Evolutionary conservation across 2,797 vertebrate species (phyloP), one percentile per base, ranked within the genome.

Genomic region (Triplophysa bombifrons): DNA sequence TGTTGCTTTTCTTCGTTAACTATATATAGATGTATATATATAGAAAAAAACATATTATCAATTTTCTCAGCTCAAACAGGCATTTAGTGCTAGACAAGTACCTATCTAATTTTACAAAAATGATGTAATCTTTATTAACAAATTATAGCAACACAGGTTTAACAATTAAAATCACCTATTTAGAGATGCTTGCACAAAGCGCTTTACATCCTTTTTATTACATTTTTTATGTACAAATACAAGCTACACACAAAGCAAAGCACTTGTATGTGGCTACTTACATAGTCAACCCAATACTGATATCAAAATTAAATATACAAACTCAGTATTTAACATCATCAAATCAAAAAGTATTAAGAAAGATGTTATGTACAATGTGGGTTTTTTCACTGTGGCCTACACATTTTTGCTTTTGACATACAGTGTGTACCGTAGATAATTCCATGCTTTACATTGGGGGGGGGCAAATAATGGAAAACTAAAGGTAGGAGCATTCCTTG

Each of bases 161-260:
- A 94, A 95, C 94, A 95, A 93, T 94, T 94, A 95, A 94, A 93
- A 91, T 92, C 93, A 95, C 94, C 95, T 98, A 97, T 97, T 99
- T 98, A 98, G 95, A 94, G 92, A 97, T 95, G 93, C 95, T 96
- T 96, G 94, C 95, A 98, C 96, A 97, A 92, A 90, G 93, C 91
- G 92, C 92, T 94, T 95, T 97, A 96, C 95, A 95, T 95, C 92
- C 89, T 96, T 94, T 96, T 96, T 96, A 94, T 93, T 94, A 94
- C 93, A 93, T 91, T 93, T 93, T 89, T 60, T 92, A 7, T 93
- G 90, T 97, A 98, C 97, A 99, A 96, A 97, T 96, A 98, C 97
- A 98, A 93, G 92, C 96, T 96, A 97, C 95, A 98, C 95, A 98
- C 95, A 96, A 93, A 96, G 97, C 96, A 98, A 95, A 95, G 93